Conservation (phyloP, 2,113 vertebrate genomes). For the Abramis brama region DNA sequence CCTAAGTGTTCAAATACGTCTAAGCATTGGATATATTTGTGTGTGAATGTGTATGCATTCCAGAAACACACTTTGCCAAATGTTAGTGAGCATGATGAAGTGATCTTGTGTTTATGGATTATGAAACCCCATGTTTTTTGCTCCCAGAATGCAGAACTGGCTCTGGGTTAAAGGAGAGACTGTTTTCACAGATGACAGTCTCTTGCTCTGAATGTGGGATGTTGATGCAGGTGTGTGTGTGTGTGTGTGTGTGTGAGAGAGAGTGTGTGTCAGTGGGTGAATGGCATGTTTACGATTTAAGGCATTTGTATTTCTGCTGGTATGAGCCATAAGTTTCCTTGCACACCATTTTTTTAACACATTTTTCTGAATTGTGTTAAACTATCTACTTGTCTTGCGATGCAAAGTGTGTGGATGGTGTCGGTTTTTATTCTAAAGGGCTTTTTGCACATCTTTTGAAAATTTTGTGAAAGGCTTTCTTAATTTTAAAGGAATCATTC, state of each 20-base stretch:
- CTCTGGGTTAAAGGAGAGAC: constrained; percentile 60
- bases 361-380: background rate
- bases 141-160: constrained; percentile 51
- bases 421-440: background rate
- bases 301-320: constrained; percentile 37
- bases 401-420: background rate
- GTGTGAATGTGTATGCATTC: background rate
- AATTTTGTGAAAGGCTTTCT: background rate
- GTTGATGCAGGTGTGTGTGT: constrained; percentile 72
- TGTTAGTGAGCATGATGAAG: constrained; percentile 7
- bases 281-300: constrained; percentile 61
- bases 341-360: too few relatives aligned
- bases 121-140: constrained; percentile 63
- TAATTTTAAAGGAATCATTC: background rate
- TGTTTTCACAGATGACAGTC: constrained; percentile 73
- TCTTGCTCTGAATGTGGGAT: constrained; percentile 63
- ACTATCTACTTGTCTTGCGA: background rate
- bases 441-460: background rate
- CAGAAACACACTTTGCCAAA: too few relatives aligned
- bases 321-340: background rate
- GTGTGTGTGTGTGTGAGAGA: constrained; percentile 31
- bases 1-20: background rate
- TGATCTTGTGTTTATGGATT: constrained; percentile 48
- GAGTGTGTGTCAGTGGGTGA: constrained; percentile 49
- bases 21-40: background rate